These are phyloP conservation scores for Mugil cephalus DNA, from an alignment of 2,113 vertebrate species.

Conservation along the genomic window DNA sequence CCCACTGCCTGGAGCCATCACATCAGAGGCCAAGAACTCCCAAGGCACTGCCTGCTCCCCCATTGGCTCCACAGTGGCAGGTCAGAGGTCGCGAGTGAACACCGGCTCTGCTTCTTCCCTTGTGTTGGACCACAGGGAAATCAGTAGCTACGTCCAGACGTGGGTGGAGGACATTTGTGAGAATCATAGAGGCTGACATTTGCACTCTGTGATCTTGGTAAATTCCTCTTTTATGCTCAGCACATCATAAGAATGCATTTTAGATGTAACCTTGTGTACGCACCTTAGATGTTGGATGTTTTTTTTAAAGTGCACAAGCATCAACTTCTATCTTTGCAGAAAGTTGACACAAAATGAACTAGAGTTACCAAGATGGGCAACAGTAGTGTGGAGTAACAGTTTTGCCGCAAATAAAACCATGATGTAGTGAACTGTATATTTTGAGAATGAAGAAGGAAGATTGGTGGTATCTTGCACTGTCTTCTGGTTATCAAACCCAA, in stretches of 20 bases:
- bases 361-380: no score
- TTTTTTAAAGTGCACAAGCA: constrained; percentile 14
- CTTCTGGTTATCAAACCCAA: neutral
- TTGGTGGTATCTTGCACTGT: neutral
- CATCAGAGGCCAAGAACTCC: constrained; percentile 81
- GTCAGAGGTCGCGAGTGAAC: constrained; percentile 79
- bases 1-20: constrained; percentile 84
- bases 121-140: constrained; percentile 79
- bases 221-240: constrained; percentile 55
- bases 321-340: neutral
- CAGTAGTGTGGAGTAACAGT: no score
- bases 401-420: no score
- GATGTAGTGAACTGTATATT: neutral
- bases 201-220: constrained; percentile 72
- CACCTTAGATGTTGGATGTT: constrained; percentile 25
- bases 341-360: no score
- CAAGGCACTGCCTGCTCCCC: constrained; percentile 65
- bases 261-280: constrained; percentile 30
- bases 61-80: constrained; percentile 72
- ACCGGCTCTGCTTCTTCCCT: constrained; percentile 68
- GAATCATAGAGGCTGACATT: constrained; percentile 76
- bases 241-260: constrained; percentile 48
- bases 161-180: constrained; percentile 79
- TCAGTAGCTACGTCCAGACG: constrained; percentile 63
- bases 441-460: neutral